phyloP scores from a whole-genome alignment of 2,113 vertebrate genomes.

The Zootoca vivipara region DNA sequence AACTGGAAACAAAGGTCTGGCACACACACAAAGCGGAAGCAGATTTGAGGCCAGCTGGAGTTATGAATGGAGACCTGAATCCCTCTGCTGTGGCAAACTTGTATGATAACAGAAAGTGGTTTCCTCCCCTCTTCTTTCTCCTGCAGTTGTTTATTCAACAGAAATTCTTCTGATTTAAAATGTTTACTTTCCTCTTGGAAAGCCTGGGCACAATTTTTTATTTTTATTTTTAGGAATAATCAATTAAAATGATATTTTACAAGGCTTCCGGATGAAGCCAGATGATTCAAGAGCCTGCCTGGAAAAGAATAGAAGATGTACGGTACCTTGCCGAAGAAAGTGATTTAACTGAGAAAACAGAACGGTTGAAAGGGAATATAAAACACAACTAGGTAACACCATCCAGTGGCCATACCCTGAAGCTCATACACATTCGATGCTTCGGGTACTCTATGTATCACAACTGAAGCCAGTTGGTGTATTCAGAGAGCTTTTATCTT shows the following conservation, averaged over 20 bases:
- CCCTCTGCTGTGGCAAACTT: not conserved
- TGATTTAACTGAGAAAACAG: slow-evolving; percentile 17
- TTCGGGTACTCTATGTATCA: not conserved
- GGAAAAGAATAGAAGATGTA: slow-evolving; percentile 19
- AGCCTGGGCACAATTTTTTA: not conserved
- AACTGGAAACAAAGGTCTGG: slow-evolving; percentile 8
- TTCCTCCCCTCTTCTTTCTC: too few species aligned
- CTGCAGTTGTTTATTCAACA: slow-evolving; percentile 18
- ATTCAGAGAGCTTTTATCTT: not conserved
- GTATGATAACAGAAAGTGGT: not conserved
- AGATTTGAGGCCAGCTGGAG: slow-evolving; percentile 11
- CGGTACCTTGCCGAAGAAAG: not conserved
- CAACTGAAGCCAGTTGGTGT: not conserved
- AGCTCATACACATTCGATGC: slow-evolving; percentile 2
- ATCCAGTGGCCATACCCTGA: slow-evolving; percentile 21
- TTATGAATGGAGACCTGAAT: slow-evolving; percentile 10
- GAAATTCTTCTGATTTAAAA: slow-evolving; percentile 1
- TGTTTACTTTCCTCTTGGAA: not conserved
- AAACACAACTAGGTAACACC: slow-evolving; percentile 26
- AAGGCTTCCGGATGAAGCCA: slow-evolving; percentile 10
- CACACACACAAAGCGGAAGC: not conserved
- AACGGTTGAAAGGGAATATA: slow-evolving; percentile 20
- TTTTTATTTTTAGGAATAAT: not conserved
- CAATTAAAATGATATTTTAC: slow-evolving; percentile 1
- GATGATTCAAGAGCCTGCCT: not conserved